A percentile compares a stretch with the other conserved stretches of the same genome.
Conservation (phyloP, 2,113 vertebrate genomes). For the Hymenochirus boettgeri region DNA sequence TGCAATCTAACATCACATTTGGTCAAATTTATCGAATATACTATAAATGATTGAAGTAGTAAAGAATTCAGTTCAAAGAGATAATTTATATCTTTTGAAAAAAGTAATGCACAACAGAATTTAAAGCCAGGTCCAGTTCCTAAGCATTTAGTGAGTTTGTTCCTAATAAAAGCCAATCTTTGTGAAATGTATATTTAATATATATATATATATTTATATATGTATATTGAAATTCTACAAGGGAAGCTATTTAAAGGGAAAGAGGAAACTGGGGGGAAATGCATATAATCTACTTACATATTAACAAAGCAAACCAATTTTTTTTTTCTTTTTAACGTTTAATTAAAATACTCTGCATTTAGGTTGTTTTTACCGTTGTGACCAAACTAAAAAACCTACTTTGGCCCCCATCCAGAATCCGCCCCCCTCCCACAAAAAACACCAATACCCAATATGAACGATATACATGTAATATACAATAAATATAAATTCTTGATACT, state of each 20-base stretch:
- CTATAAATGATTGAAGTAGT: conserved; percentile 79
- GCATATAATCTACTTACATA: conserved; percentile 91
- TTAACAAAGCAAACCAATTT: conserved; percentile 85
- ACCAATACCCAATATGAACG: no score
- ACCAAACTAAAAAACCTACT: conserved; percentile 84
- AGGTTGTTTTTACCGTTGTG: conserved; percentile 86
- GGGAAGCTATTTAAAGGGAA: conserved; percentile 82
- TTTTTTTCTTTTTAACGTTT: conserved; percentile 81
- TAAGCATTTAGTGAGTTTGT: conserved; percentile 76
- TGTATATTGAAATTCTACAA: conserved; percentile 79
- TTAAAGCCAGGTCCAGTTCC: conserved; percentile 77
- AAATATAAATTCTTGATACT: no score
- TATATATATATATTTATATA: no score
- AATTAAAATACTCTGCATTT: conserved; percentile 89
- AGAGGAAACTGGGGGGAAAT: conserved; percentile 75
- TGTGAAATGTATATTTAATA: conserved; percentile 81
- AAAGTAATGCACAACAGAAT: conserved; percentile 70
- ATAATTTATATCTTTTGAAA: conserved; percentile 68
- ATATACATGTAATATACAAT: no score
- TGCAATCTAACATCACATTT: conserved; percentile 89
- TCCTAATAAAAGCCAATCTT: conserved; percentile 79
- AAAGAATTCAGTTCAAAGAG: conserved; percentile 75
- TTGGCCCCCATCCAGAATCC: conserved; percentile 83
- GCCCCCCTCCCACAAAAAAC: no score
- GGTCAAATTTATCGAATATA: conserved; percentile 92